phyloP scores from a whole-genome alignment of 2,888 invertebrate genomes.

The Didymodactylos carnosus region DNA sequence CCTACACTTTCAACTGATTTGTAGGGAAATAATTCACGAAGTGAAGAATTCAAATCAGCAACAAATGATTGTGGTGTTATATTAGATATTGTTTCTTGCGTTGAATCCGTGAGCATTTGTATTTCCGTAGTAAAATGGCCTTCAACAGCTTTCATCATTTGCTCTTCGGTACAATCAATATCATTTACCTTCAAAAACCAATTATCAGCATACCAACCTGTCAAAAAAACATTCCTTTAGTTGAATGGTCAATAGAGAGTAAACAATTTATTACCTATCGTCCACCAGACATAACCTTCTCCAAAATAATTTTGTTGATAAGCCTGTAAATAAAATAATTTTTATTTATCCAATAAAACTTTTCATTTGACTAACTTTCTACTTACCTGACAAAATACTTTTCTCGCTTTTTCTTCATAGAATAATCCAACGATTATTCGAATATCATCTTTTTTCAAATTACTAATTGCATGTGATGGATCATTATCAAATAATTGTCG shows the following conservation, averaged over 20 bases:
- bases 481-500: constrained; percentile 89
- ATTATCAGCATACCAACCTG: constrained; percentile 66
- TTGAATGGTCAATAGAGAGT: neutral
- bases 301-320: constrained; percentile 82
- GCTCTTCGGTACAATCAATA: constrained; percentile 69
- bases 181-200: constrained; percentile 74
- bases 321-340: constrained; percentile 25
- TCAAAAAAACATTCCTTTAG: neutral
- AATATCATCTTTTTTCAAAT: constrained; percentile 75
- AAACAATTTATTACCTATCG: constrained; percentile 51
- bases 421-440: constrained; percentile 91
- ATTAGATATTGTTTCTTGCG: neutral
- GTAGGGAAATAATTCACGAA: neutral
- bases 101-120: constrained; percentile 34
- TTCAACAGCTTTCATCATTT: constrained; percentile 81
- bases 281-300: constrained; percentile 91
- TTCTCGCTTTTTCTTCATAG: constrained; percentile 85
- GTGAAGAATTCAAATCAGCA: neutral
- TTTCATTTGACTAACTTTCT: neutral
- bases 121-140: constrained; percentile 96
- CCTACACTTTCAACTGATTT: constrained; percentile 16
- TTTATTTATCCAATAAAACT: neutral
- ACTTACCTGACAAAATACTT: constrained; percentile 74
- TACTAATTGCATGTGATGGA: constrained; percentile 82
- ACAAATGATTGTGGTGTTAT: neutral